A percentile compares a stretch with the other conserved stretches of the same genome.
Conservation (phyloP, 2,888 invertebrate genomes). For the Chrysolina oricalcia region DNA sequence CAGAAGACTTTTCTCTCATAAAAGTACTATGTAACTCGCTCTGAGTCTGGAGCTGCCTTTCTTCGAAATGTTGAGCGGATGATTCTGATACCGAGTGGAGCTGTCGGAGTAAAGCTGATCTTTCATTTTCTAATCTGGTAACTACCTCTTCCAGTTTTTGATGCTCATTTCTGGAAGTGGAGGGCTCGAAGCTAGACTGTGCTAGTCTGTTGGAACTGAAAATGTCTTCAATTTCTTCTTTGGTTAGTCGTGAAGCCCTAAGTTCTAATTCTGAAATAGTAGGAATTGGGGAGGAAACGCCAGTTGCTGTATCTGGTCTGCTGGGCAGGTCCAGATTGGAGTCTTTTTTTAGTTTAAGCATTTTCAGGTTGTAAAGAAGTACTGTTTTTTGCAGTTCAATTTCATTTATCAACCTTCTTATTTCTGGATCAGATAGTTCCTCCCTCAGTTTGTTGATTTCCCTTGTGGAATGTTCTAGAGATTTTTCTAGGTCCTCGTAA, state of each 20-base stretch:
- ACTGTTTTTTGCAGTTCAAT: constrained; percentile 57
- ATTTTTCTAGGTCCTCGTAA: constrained; percentile 50
- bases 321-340: not conserved
- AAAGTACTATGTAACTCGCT: constrained; percentile 50
- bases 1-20: constrained; percentile 51
- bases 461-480: constrained; percentile 48
- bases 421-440: constrained; percentile 52
- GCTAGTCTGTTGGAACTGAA: not conserved
- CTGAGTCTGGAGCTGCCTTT: constrained; percentile 43
- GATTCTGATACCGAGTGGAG: constrained; percentile 49
- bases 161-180: constrained; percentile 36
- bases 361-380: constrained; percentile 53
- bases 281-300: not conserved
- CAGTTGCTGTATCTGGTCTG: not conserved
- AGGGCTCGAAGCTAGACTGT: constrained; percentile 20
- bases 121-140: constrained; percentile 48
- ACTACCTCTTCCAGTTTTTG: constrained; percentile 42
- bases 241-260: not conserved
- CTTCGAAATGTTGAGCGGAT: constrained; percentile 38
- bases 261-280: constrained; percentile 31
- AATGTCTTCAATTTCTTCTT: constrained; percentile 9
- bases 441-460: constrained; percentile 51
- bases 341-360: constrained; percentile 43
- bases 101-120: constrained; percentile 41
- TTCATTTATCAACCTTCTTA: constrained; percentile 55